Percentiles rank a stretch among this genome's conserved stretches.
Evolutionary conservation across 2,797 vertebrate genomes (phyloP).

Genomic region (Podarcis siculus): DNA sequence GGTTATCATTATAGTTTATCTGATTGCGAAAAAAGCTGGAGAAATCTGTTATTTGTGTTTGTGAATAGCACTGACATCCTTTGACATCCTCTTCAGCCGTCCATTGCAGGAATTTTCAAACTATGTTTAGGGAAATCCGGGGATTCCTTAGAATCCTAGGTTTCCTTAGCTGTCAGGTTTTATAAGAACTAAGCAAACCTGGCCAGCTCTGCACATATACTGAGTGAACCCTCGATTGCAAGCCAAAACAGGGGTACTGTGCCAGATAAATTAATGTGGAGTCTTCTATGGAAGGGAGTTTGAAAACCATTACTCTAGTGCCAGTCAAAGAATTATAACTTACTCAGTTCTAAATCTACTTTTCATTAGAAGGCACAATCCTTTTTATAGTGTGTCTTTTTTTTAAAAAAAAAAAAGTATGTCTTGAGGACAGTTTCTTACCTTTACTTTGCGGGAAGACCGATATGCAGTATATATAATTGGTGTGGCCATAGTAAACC

Average conservation of each 20-base stretch:
- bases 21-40: background rate
- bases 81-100: background rate
- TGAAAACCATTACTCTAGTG: background rate
- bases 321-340: background rate
- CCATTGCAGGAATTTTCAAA: background rate
- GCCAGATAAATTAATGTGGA: background rate
- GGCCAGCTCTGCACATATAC: background rate
- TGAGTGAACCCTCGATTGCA: background rate
- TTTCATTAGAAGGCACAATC: background rate
- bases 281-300: background rate
- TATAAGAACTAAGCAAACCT: background rate
- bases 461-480: conserved; percentile 95
- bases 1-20: background rate
- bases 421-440: conserved; percentile 65
- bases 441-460: conserved; percentile 91
- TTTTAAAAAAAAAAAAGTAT: background rate
- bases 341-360: background rate
- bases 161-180: too few species aligned
- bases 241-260: background rate
- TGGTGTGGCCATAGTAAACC: conserved; percentile 94
- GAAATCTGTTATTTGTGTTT: background rate
- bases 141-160: too few species aligned
- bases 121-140: too few species aligned
- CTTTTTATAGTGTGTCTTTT: background rate
- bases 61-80: background rate